A percentile compares a stretch with the other conserved stretches of the same genome.
phyloP scores from a whole-genome alignment of 1,140 invertebrate species.

The Bombus impatiens region DNA sequence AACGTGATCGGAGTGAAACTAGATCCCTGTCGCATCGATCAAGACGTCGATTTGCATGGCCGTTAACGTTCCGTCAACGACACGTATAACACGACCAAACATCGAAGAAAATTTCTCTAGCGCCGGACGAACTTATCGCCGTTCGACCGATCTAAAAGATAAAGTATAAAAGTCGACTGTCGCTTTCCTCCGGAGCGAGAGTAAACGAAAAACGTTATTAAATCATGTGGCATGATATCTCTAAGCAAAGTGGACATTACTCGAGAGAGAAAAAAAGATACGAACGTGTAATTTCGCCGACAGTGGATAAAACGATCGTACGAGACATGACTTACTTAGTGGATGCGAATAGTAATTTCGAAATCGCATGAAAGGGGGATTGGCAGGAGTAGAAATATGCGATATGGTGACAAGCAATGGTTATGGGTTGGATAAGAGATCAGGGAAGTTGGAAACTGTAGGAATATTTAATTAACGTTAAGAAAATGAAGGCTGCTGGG shows the following conservation, averaged over 20 bases:
- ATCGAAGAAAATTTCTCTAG: background rate
- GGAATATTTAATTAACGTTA: background rate
- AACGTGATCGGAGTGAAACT: slow-evolving; percentile 45
- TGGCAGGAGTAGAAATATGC: background rate
- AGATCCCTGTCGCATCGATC: slow-evolving; percentile 50
- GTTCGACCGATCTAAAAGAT: background rate
- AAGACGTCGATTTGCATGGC: slow-evolving; percentile 52
- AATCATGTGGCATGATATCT: background rate
- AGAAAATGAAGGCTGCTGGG: background rate
- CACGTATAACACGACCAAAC: slow-evolving; percentile 5
- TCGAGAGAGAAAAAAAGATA: background rate
- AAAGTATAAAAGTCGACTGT: background rate
- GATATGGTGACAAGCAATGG: slow-evolving; percentile 2
- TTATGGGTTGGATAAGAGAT: background rate
- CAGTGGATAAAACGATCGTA: background rate
- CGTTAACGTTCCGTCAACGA: slow-evolving; percentile 22
- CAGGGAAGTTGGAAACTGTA: background rate
- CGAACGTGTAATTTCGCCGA: slow-evolving; percentile 15
- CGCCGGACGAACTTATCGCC: background rate
- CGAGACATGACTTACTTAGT: background rate
- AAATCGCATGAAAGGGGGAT: background rate
- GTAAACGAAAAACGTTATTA: background rate
- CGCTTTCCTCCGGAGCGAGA: background rate
- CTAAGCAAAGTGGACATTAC: background rate
- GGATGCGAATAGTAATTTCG: background rate